Evolutionary conservation across 2,888 invertebrate genomes (phyloP), one percentile per base, ranked within the genome.

Genomic region (Zygogramma bicolorata): DNA sequence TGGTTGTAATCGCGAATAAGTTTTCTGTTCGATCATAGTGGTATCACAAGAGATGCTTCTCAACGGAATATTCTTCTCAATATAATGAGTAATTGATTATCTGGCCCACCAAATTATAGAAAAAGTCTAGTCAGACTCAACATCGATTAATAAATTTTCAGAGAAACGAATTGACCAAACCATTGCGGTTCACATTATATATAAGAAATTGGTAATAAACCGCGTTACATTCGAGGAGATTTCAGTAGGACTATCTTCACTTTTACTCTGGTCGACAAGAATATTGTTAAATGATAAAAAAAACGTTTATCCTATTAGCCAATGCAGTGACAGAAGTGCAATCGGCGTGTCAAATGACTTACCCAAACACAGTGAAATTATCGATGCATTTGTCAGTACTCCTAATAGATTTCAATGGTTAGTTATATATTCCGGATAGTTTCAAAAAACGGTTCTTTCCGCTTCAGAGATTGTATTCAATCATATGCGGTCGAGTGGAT

Each of bases 401-500:
- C 18, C 31, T 18, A 63, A 68, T 38, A 63, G 59, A 70, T 68
- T 69, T 67, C 65, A 60, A 67, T 68, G 67, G 59, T 71, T 67
- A 61, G 65, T 70, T 72, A 68, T 65, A 75, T 71, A 73, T 65
- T 75, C 65, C 40, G 65, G 65, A 70, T 75, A 57, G 71, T 72
- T 68, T 34, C 58, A 65, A 81, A 83, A 82, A 83, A 80, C 57
- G 68, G 63, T 59, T 71, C 75, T 80, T 82, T 78, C 80, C 79
- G 84, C 81, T 82, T 83, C 84, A 80, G 79, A 81, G 79, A 79
- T 66, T 76, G 77, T 80, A 77, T 80, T 84, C 82, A 84, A 83
- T 84, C 82, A 80, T 84, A 81, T 81, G 81, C 83, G 84, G 81
- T 83, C 82, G 83, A 84, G 80, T 81, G 82, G 77, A 66, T 77